phyloP scores from a whole-genome alignment of 2,797 vertebrate species.

The Sus cebifrons region DNA sequence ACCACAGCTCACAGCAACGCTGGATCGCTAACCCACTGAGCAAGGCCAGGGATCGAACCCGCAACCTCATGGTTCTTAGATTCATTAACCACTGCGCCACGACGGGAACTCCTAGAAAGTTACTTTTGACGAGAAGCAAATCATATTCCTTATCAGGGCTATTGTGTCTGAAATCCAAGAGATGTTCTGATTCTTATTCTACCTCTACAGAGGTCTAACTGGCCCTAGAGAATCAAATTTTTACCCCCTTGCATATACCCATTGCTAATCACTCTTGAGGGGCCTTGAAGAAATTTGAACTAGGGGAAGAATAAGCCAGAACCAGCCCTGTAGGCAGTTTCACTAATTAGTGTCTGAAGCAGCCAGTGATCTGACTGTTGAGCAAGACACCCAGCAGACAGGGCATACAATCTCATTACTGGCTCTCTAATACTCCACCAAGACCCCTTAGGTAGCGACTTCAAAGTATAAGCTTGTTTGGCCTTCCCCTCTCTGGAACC shows the following conservation, averaged over 20 bases:
- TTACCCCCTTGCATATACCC: neutral
- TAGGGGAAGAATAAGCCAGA: neutral
- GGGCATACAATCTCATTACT: neutral
- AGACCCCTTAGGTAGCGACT: neutral
- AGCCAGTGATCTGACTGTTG: constrained; percentile 23
- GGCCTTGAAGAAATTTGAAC: constrained; percentile 24
- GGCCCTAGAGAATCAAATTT: constrained; percentile 60
- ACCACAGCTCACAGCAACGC: too few relatives aligned
- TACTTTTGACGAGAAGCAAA: constrained; percentile 42
- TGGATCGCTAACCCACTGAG: too few relatives aligned
- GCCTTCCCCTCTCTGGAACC: neutral
- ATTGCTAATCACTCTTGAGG: constrained; percentile 56
- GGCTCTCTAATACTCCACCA: neutral
- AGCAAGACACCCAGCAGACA: constrained; percentile 37
- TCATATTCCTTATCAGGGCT: constrained; percentile 7
- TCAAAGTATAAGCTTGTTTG: constrained; percentile 40
- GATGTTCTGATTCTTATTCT: constrained; percentile 30
- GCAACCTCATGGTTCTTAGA: too few relatives aligned
- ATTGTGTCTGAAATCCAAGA: constrained; percentile 51
- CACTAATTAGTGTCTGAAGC: constrained; percentile 60
- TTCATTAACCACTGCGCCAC: too few relatives aligned
- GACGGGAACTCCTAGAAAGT: neutral
- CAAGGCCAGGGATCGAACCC: too few relatives aligned
- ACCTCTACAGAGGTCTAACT: constrained; percentile 11
- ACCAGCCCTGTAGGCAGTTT: constrained; percentile 38